phyloP scores from a whole-genome alignment of 2,797 vertebrate species.

The Neopelma chrysocephalum region DNA sequence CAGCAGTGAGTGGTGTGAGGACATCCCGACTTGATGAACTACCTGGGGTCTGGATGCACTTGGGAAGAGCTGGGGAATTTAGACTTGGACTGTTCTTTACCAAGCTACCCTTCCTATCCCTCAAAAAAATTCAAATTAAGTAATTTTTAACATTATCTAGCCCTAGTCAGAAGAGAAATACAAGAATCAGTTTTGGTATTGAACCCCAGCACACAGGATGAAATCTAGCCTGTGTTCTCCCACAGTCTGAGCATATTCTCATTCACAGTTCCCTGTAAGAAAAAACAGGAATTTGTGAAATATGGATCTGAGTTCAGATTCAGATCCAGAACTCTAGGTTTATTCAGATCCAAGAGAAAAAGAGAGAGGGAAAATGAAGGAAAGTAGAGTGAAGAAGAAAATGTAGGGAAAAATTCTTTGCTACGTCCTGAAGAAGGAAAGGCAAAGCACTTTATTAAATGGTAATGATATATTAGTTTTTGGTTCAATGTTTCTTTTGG shows the following conservation, averaged over 20 bases:
- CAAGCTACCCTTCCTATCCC: background rate
- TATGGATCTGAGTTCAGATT: background rate
- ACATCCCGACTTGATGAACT: background rate
- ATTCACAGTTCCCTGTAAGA: background rate
- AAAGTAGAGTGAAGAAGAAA: background rate
- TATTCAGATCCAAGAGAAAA: background rate
- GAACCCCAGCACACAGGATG: background rate
- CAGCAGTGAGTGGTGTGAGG: background rate
- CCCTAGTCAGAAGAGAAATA: background rate
- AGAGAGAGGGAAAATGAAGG: background rate
- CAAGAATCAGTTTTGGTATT: background rate
- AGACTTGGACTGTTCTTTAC: background rate
- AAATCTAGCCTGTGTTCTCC: background rate
- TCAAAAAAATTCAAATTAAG: background rate
- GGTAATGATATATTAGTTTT: background rate
- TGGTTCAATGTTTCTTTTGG: background rate
- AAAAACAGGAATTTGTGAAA: background rate
- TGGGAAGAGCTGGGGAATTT: background rate
- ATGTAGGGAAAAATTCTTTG: fast-evolving
- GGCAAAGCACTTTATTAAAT: background rate
- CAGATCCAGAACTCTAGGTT: background rate
- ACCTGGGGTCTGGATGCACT: fast-evolving
- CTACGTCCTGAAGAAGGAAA: background rate
- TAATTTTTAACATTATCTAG: background rate
- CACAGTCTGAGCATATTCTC: background rate